Evolutionary conservation across 2,113 vertebrate species (phyloP), one percentile per base, ranked within the genome.

Genomic region (Vulpes vulpes): DNA sequence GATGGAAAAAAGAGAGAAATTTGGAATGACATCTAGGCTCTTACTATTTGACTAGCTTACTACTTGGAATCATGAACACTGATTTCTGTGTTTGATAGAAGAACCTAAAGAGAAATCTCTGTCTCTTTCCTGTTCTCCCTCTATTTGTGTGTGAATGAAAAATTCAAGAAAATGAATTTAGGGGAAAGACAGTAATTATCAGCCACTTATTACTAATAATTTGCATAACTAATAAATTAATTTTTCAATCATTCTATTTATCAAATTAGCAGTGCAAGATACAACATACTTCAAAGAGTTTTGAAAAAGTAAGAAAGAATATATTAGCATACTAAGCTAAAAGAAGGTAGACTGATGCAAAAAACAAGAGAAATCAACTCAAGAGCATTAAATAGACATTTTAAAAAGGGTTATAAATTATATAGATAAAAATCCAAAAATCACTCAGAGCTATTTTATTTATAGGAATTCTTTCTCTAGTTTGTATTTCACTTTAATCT

Each of bases 341-440:
- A 93, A 59, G 4, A 84, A 92, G 65, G 6, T 51, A 92, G 8
- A 4, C 57, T n/a, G 19, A 51, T n/a, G 1, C 20, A 71, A 88
- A 94, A 81, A 59, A 67, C 12, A 94, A 94, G n/a, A 81, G 87
- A 95, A n/a, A 55, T 62, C 73, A 88, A n/a, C 22, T 71, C 35
- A 53, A 3, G 2, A 79, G 35, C 3, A 73, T 49, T 94, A 84
- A 69, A 38, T 57, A 89, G 2, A 8, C 15, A 35, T 35, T 76
- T 53, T 27, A 15, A 12, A 91, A 81, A 17, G 8, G 3, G 7
- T 35, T 60, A 53, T 76, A 80, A 53, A 38, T 65, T 59, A n/a
- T 1, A 27, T 22, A 76, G 4, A 2, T 80, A 53, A 76, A 82
- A 55, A 11, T 51, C 30, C 20, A 35, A 32, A 91, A 82, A 76